Percentiles rank a stretch among this genome's conserved stretches.
These are phyloP conservation scores for Adelges cooleyi DNA, from an alignment of 1,140 invertebrate genomes.

Conservation along the genomic window DNA sequence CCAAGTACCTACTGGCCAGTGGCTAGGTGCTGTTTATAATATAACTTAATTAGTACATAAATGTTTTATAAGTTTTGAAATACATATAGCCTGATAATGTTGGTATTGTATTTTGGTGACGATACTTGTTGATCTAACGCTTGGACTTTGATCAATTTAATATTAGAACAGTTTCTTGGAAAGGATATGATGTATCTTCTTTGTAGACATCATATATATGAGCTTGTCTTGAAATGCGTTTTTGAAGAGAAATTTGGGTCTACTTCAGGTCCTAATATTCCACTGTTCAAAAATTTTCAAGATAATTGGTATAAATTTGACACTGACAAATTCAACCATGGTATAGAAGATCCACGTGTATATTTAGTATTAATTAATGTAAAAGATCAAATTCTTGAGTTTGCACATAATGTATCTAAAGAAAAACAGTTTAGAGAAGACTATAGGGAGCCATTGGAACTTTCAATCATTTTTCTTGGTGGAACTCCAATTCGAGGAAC, in stretches of 20 bases:
- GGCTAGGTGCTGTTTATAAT: too few relatives aligned
- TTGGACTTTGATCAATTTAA: too few relatives aligned
- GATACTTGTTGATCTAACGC: too few relatives aligned
- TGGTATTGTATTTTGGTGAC: too few relatives aligned
- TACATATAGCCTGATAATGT: too few relatives aligned
- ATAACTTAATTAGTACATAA: too few relatives aligned
- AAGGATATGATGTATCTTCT: slow-evolving; percentile 27
- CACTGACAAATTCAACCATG: not conserved
- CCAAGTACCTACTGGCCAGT: too few relatives aligned
- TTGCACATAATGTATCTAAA: not conserved
- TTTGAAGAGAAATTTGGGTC: slow-evolving; percentile 23
- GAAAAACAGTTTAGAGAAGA: slow-evolving; percentile 34
- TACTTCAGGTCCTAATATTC: slow-evolving; percentile 26
- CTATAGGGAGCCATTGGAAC: slow-evolving; percentile 38
- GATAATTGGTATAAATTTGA: slow-evolving; percentile 25
- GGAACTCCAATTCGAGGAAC: too few relatives aligned
- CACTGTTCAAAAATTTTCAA: slow-evolving; percentile 30
- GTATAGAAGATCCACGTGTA: not conserved
- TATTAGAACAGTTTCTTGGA: slow-evolving; percentile 21
- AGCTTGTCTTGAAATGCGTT: slow-evolving; percentile 8
- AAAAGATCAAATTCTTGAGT: not conserved
- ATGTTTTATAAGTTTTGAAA: too few relatives aligned
- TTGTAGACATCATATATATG: slow-evolving; percentile 30
- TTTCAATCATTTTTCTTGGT: slow-evolving; percentile 39
- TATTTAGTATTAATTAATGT: not conserved